Conservation (phyloP, 2,113 vertebrate genomes). For the Clarias macrocephalus region DNA sequence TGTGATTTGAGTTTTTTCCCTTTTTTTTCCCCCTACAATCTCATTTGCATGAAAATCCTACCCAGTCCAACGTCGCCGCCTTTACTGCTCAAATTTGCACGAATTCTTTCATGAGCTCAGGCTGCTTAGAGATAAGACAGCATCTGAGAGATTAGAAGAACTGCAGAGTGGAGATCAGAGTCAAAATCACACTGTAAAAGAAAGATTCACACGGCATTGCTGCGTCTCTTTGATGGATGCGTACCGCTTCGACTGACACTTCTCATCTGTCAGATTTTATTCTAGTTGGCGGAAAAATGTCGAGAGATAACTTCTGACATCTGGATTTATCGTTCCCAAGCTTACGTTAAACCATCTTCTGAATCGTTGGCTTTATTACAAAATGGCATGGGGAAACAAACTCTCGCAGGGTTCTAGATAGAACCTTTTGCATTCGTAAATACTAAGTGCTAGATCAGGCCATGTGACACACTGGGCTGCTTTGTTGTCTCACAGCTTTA, state of each 20-base stretch:
- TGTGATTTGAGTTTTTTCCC: background rate
- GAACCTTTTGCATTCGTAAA: background rate
- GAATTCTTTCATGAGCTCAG: background rate
- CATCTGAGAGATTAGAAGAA: background rate
- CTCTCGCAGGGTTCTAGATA: background rate
- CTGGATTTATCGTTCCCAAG: background rate
- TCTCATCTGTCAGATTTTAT: constrained; percentile 8
- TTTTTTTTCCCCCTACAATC: background rate
- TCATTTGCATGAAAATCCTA: background rate
- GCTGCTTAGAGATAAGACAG: constrained; percentile 1
- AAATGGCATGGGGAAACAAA: background rate
- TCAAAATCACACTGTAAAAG: background rate
- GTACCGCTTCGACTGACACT: background rate
- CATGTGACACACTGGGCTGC: background rate
- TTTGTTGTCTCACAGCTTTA: background rate
- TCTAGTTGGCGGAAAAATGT: background rate
- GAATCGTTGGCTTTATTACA: background rate
- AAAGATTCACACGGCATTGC: background rate
- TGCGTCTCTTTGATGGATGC: constrained; percentile 1
- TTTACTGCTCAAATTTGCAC: background rate
- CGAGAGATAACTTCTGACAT: constrained; percentile 13
- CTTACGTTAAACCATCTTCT: background rate
- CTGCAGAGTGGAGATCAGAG: constrained; percentile 5
- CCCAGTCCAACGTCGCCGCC: background rate
- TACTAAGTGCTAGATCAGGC: background rate